Base-by-base conservation (phyloP, 1,140 invertebrate genomes). In the Musca domestica region DNA sequence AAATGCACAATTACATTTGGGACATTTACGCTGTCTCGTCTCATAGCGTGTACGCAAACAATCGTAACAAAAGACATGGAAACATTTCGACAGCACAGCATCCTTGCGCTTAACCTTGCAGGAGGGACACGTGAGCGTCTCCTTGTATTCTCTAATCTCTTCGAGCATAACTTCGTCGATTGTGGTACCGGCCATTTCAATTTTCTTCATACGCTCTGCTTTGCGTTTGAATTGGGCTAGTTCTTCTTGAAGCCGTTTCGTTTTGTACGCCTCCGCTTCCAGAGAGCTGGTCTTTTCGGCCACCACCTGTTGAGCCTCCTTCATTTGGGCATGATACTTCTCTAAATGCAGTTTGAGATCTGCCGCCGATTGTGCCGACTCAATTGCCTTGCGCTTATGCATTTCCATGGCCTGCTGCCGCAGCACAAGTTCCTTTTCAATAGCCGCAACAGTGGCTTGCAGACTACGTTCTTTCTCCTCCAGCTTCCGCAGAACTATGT, bases 31-130 rank as follows among this genome's bases (percentile, higher is more conserved):
- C 76, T 99, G 96, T 54, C 98, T 86, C 5, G 95, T 98, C 83
- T 98, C 93, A 77, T 99, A 99, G n/a, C 98, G 89, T 17, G 95
- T 98, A 74, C 96, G 93, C 56, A 99, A 85, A 85, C 98, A 99
- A 81, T 99, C 96, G 85, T 96, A 97, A 83, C 98, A 99, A 84
- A 99, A 99, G 23, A 99, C 97, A 83, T 99, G 98, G 88, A 98
- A 99, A 85, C 98, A 99, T 85, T 99, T 99, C 27, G 95, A 98
- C 2, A 99, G 86, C 17, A 99, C 96, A 0, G 97, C 96, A 85
- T 99, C 97, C 83, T 99, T 99, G 65, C 95, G 88, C 82, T 98
- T 98, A 30, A 98, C 96, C 88, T 99, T 99, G 85, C 98, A 99
- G 0, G 96, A 98, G 3, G 97, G 96, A 85, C 98, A 99, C 0